Percentiles rank a stretch among this genome's conserved stretches.
phyloP scores from a whole-genome alignment of 92 coral and sea anemone genomes.

The Siderastrea radians region DNA sequence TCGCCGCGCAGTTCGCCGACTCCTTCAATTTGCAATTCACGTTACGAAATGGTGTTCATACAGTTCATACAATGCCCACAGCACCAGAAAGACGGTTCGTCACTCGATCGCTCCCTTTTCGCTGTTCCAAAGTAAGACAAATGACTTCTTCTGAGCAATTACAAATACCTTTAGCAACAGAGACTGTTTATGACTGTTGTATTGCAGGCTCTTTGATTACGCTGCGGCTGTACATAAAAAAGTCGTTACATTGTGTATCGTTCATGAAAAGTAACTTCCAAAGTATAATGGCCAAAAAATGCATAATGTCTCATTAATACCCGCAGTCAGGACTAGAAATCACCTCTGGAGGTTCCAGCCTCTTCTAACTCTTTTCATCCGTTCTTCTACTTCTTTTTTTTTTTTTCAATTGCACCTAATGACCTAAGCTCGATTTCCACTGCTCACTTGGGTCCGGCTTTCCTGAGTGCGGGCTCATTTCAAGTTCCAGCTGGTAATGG shows the following conservation, averaged over 20 bases:
- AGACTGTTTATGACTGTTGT: not conserved
- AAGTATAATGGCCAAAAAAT: too few species aligned
- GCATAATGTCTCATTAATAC: too few species aligned
- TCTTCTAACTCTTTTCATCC: too few species aligned
- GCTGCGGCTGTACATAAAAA: not conserved
- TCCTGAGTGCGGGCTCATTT: too few species aligned
- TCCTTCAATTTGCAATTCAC: not conserved
- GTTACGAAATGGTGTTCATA: not conserved
- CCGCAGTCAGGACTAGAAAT: too few species aligned
- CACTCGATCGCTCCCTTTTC: not conserved
- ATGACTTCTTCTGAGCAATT: not conserved
- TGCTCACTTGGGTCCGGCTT: too few species aligned
- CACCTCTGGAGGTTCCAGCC: too few species aligned
- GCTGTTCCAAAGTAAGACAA: not conserved
- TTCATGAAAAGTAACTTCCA: not conserved
- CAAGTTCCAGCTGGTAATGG: too few species aligned
- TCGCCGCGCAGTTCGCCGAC: not conserved
- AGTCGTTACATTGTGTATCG: not conserved
- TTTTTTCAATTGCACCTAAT: too few species aligned
- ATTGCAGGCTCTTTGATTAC: slow-evolving; percentile 7
- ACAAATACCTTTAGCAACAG: slow-evolving; percentile 4
- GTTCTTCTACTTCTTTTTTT: too few species aligned
- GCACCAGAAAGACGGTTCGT: too few species aligned
- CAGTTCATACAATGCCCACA: not conserved
- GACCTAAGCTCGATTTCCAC: too few species aligned